phyloP scores from a whole-genome alignment of 2,888 invertebrate genomes.

The Heliconius ismenius region DNA sequence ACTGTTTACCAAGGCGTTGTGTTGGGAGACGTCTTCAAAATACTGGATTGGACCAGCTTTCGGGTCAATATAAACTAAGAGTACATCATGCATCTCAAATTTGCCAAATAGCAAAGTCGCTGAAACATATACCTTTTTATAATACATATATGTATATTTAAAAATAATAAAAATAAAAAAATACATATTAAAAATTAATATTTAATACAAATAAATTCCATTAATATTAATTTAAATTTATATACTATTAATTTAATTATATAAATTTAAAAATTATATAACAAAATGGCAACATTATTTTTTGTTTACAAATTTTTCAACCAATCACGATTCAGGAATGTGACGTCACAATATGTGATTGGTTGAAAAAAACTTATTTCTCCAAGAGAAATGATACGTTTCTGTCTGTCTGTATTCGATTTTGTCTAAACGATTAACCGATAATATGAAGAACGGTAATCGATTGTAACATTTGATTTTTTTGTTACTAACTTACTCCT shows the following conservation, averaged over 20 bases:
- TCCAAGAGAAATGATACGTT: conserved; percentile 39
- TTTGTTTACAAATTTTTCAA: conserved; percentile 50
- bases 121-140: too few species aligned
- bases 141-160: too few species aligned
- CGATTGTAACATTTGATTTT: not conserved
- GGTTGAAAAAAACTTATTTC: conserved; percentile 44
- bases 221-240: not conserved
- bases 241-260: too few species aligned
- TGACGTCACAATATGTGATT: conserved; percentile 47
- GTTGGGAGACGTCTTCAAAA: too few species aligned
- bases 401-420: not conserved
- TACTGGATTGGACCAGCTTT: too few species aligned
- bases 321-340: conserved; percentile 52
- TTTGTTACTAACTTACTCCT: too few species aligned
- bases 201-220: not conserved
- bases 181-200: not conserved
- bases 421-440: not conserved
- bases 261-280: not conserved
- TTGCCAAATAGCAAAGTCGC: too few species aligned
- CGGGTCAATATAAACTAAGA: too few species aligned
- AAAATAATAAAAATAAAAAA: too few species aligned
- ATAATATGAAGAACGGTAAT: not conserved
- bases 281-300: conserved; percentile 48
- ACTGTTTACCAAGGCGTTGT: too few species aligned
- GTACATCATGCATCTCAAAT: too few species aligned